Evolutionary conservation across 2,888 invertebrate species (phyloP), one percentile per base, ranked within the genome.

Genomic region (Platerodrilus igneus): DNA sequence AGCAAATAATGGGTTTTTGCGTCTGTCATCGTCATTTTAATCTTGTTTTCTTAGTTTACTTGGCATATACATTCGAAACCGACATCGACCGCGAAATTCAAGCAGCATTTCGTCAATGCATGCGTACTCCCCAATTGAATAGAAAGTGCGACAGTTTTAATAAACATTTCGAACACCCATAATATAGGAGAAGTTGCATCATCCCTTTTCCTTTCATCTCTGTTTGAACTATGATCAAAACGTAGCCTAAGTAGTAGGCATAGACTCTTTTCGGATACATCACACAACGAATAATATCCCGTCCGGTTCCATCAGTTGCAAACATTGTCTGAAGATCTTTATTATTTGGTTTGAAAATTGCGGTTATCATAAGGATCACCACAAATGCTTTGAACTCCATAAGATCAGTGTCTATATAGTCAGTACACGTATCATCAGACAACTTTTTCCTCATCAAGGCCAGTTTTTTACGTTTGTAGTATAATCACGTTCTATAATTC

Each of bases 21-120:
- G n/a, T n/a, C n/a, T n/a, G n/a, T n/a, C n/a, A n/a, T n/a, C n/a
- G n/a, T n/a, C n/a, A 35, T 55, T 55, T 16, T 55, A 28, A 9
- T 55, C 56, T 39, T 54, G 53, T 42, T 52, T 54, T n/a, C 30
- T 41, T 8, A 54, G 54, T 39, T 55, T 56, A n/a, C 30, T 39
- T 7, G 48, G 48, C 33, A 48, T 48, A 15, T 47, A 49, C 37
- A 30, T 29, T 3, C 7, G 23, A 9, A 41, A 18, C 7, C 18
- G 8, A 21, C 23, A 36, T 4, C 36, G 30, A 2, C 37, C 37
- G 2, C 42, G n/a, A 29, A 42, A 42, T 9, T 10, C 8, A 10
- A 42, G 11, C 2, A 37, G 10, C 37, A 36, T 36, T 31, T 41
- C 37, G 27, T 37, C 28, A 8, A 42, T 19, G 21, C 22, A 23